A percentile compares a stretch with the other conserved stretches of the same genome.
Evolutionary conservation across 2,797 vertebrate genomes (phyloP).

Genomic region (Onychomys torridus): DNA sequence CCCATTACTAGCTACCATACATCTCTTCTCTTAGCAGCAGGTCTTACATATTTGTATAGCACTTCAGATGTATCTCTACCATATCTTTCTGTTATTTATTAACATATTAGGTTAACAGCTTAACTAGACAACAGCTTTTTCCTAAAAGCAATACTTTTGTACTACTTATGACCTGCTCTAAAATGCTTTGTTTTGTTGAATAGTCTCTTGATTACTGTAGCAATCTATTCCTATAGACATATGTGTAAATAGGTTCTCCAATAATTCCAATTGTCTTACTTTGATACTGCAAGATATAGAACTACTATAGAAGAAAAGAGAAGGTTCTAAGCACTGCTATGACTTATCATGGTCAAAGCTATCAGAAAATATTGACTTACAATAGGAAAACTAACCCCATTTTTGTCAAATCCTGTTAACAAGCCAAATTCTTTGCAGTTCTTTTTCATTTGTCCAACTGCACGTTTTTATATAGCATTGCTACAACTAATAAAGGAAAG

Average conservation of each 20-base stretch:
- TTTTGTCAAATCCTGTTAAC: neutral
- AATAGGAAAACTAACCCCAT: conserved; percentile 18
- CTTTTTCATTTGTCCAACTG: neutral
- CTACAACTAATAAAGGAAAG: neutral
- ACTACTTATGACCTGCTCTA: neutral
- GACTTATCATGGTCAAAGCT: conserved; percentile 46
- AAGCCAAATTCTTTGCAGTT: neutral
- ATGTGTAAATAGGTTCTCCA: neutral
- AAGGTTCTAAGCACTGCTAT: neutral
- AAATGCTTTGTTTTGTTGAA: neutral
- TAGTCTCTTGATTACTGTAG: neutral
- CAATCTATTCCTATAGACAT: neutral
- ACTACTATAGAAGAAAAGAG: neutral
- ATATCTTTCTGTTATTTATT: neutral
- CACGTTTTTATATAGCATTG: neutral
- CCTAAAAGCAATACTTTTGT: neutral
- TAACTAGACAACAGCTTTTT: neutral
- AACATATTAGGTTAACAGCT: neutral
- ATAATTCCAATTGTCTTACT: neutral
- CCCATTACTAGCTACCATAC: neutral
- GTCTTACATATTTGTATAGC: neutral
- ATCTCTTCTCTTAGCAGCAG: neutral
- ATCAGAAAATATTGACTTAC: conserved; percentile 29
- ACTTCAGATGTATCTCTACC: neutral
- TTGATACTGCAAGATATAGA: conserved; percentile 20